These are phyloP conservation scores for Melanotaenia trifasciata DNA, from an alignment of 2,797 vertebrate genomes.

Conservation along the genomic window DNA sequence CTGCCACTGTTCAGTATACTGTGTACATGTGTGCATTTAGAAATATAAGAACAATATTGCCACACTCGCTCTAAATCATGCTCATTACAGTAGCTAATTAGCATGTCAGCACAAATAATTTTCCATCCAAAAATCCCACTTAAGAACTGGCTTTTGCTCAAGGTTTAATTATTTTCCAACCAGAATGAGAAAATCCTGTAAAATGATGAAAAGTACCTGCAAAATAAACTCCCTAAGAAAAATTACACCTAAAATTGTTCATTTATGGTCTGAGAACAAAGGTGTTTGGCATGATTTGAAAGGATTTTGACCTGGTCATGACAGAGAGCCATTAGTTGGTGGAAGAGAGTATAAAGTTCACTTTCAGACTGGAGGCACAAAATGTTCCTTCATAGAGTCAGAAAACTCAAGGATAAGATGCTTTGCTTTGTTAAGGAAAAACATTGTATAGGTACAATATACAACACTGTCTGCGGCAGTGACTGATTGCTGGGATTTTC, in stretches of 20 bases:
- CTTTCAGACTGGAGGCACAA: slow-evolving; percentile 24
- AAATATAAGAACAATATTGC: not conserved
- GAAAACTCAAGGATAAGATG: not conserved
- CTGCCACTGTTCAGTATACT: slow-evolving; percentile 14
- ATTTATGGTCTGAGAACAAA: slow-evolving; percentile 20
- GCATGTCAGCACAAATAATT: slow-evolving; percentile 42
- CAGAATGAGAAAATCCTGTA: slow-evolving; percentile 39
- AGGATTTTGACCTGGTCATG: not conserved
- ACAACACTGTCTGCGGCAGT: not conserved
- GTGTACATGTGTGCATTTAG: slow-evolving; percentile 7
- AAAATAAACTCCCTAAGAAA: slow-evolving; percentile 45
- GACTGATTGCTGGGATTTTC: not conserved
- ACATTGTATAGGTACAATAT: not conserved
- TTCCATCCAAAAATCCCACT: slow-evolving; percentile 43
- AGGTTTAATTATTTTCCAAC: slow-evolving; percentile 54
- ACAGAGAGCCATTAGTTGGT: slow-evolving; percentile 17
- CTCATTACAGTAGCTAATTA: slow-evolving; percentile 56
- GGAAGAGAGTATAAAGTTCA: slow-evolving; percentile 15
- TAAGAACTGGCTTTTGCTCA: slow-evolving; percentile 40
- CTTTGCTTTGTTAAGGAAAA: slow-evolving; percentile 12
- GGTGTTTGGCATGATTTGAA: slow-evolving; percentile 25
- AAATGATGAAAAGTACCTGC: slow-evolving; percentile 51
- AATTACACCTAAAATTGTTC: slow-evolving; percentile 30
- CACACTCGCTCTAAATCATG: slow-evolving; percentile 32
- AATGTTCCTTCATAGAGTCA: slow-evolving; percentile 25